phyloP scores from a whole-genome alignment of 2,888 invertebrate species.

The Megaustenia siamemsis region DNA sequence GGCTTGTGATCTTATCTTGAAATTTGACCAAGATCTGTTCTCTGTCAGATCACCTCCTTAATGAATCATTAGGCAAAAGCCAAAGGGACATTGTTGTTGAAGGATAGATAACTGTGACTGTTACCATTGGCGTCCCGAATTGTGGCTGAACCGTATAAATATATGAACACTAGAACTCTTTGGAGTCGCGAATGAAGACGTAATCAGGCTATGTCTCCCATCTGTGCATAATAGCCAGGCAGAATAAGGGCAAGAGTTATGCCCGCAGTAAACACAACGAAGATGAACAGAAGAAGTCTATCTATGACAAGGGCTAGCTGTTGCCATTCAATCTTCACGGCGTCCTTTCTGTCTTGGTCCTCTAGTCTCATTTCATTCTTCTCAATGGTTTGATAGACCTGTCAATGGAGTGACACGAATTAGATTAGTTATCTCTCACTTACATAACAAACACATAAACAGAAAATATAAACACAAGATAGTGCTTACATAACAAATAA shows the following conservation, averaged over 20 bases:
- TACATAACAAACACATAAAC: background rate
- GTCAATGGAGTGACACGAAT: background rate
- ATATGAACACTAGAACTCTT: background rate
- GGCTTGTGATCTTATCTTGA: too few species aligned
- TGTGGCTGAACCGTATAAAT: too few species aligned
- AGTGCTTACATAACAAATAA: too few species aligned
- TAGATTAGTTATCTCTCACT: background rate
- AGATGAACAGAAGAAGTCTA: slow-evolving; percentile 75
- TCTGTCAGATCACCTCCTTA: background rate
- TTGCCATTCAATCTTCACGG: slow-evolving; percentile 77
- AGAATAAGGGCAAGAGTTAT: slow-evolving; percentile 48
- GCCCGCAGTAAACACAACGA: slow-evolving; percentile 56
- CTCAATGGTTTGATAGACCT: slow-evolving; percentile 64
- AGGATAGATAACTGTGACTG: background rate
- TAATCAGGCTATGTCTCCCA: slow-evolving; percentile 37
- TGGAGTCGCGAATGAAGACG: background rate
- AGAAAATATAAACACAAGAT: too few species aligned
- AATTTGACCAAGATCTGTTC: too few species aligned
- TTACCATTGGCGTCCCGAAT: background rate
- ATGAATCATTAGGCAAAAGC: too few species aligned
- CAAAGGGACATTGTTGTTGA: background rate
- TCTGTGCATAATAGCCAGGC: slow-evolving; percentile 45
- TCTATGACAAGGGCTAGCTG: slow-evolving; percentile 77
- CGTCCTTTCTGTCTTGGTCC: slow-evolving; percentile 70
- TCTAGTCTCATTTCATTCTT: slow-evolving; percentile 74